phyloP scores from a whole-genome alignment of 2,888 invertebrate species.

The Minunthozetes semirufus region DNA sequence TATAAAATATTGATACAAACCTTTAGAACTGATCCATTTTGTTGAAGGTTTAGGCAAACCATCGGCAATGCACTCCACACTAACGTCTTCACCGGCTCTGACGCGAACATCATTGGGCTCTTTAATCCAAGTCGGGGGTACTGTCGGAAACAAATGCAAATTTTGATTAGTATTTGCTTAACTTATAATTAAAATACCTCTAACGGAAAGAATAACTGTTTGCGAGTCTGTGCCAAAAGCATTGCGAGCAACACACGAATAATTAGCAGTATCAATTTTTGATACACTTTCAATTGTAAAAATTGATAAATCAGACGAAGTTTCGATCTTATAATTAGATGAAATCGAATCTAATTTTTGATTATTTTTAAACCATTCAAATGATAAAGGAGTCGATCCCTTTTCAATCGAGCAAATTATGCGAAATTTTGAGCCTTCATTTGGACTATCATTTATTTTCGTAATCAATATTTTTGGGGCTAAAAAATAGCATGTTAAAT shows the following conservation, averaged over 20 bases:
- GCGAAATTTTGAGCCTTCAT: constrained; percentile 20
- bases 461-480: neutral
- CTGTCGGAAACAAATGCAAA: constrained; percentile 31
- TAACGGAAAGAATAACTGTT: constrained; percentile 31
- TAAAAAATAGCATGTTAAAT: neutral
- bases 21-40: constrained; percentile 38
- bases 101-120: constrained; percentile 37
- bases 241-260: constrained; percentile 38
- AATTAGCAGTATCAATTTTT: constrained; percentile 38
- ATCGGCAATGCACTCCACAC: constrained; percentile 38
- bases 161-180: neutral
- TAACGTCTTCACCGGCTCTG: constrained; percentile 31
- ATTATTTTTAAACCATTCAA: constrained; percentile 37
- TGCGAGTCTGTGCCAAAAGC: constrained; percentile 37
- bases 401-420: constrained; percentile 32
- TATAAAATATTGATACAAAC: neutral
- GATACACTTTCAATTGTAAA: constrained; percentile 36
- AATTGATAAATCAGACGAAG: constrained; percentile 30
- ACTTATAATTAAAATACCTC: constrained; percentile 33
- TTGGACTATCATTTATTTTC: neutral
- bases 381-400: constrained; percentile 37
- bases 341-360: neutral
- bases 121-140: constrained; percentile 40
- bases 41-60: constrained; percentile 40
- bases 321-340: constrained; percentile 25